phyloP scores from a whole-genome alignment of 2,797 vertebrate species.

The Sebastes cheni region DNA sequence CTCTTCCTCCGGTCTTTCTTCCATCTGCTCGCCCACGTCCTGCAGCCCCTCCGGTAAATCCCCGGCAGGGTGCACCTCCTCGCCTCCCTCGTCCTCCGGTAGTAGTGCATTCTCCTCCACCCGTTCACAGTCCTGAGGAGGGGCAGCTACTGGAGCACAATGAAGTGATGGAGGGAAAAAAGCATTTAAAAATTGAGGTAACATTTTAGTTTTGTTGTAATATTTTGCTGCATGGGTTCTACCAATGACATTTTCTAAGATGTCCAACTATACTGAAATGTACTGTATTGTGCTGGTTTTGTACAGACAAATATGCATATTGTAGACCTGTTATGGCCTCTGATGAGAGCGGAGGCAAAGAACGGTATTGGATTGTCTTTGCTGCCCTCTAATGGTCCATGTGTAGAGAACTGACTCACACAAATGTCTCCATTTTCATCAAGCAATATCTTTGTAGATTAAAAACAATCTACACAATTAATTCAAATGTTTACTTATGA shows the following conservation, averaged over 20 bases:
- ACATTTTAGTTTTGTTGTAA: neutral
- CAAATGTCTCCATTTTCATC: neutral
- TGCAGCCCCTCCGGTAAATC: slow-evolving; percentile 73
- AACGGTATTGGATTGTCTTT: slow-evolving; percentile 34
- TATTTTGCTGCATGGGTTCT: neutral
- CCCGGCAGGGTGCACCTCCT: slow-evolving; percentile 41
- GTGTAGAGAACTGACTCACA: neutral
- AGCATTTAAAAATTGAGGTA: neutral
- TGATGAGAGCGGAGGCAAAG: neutral
- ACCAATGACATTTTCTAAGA: neutral
- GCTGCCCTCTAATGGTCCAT: slow-evolving; percentile 68
- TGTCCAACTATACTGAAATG: neutral
- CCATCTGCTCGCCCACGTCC: slow-evolving; percentile 59
- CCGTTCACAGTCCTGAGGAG: slow-evolving; percentile 70
- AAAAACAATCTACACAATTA: neutral
- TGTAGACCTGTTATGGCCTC: neutral
- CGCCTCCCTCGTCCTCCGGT: slow-evolving; percentile 54
- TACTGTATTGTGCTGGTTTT: neutral
- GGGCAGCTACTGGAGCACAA: slow-evolving; percentile 54
- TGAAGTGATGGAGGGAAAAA: neutral
- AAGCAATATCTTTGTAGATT: neutral
- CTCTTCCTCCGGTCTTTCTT: slow-evolving; percentile 70
- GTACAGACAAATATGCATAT: neutral
- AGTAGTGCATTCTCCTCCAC: slow-evolving; percentile 56
- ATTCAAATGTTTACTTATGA: neutral